These are phyloP conservation scores for Nothoprocta pentlandii DNA, from an alignment of 2,113 vertebrate species.

Conservation along the genomic window DNA sequence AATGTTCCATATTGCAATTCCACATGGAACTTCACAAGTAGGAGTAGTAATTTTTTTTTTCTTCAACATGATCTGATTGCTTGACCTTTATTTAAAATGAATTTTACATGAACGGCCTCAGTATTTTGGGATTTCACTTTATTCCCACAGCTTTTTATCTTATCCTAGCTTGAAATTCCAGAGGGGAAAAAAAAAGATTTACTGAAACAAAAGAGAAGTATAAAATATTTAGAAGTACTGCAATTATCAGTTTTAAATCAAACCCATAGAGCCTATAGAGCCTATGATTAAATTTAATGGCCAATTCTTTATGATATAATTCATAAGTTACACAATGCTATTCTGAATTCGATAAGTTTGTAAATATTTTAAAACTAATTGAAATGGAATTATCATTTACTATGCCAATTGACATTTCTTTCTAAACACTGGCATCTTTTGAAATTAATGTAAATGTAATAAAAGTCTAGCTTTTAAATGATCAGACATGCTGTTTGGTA, in stretches of 20 bases:
- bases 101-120: background rate
- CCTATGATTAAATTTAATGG: background rate
- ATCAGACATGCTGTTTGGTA: background rate
- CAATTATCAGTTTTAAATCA: background rate
- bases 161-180: background rate
- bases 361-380: background rate
- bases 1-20: background rate
- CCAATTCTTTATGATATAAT: background rate
- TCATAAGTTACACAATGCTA: background rate
- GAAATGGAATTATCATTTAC: background rate
- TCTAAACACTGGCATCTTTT: background rate
- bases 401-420: background rate
- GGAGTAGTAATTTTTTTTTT: background rate
- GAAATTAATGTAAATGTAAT: background rate
- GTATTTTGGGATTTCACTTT: background rate
- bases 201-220: background rate
- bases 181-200: background rate
- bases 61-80: background rate
- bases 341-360: background rate
- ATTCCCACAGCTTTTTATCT: background rate
- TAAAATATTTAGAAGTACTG: background rate
- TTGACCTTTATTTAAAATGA: background rate
- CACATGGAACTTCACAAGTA: background rate
- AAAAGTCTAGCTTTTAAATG: background rate
- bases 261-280: background rate